Conservation (phyloP, 2,113 vertebrate genomes). For the Notechis scutatus region DNA sequence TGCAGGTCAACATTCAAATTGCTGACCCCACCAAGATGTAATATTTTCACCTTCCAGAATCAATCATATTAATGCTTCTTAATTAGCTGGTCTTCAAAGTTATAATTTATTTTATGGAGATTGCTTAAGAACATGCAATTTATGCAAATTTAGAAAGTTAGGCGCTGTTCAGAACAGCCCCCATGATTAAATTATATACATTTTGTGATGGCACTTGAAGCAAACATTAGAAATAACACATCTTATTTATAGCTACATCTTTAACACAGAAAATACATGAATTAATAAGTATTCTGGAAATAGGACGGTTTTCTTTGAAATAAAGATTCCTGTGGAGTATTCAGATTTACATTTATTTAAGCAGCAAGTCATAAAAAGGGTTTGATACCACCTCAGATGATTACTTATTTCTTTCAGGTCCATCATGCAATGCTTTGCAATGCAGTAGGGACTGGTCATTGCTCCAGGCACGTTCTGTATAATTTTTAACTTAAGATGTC, state of each 20-base stretch:
- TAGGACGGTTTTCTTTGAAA: constrained; percentile 18
- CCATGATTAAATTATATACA: not conserved
- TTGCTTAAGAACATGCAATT: constrained; percentile 46
- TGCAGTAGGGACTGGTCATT: not conserved
- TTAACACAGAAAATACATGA: not conserved
- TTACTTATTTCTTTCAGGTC: not conserved
- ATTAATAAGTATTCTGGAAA: not conserved
- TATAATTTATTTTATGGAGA: constrained; percentile 53
- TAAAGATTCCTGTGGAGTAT: constrained; percentile 6
- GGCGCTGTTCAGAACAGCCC: not conserved
- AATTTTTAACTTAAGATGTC: not conserved
- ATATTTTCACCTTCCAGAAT: constrained; percentile 5
- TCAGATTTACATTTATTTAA: constrained; percentile 7
- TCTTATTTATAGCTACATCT: not conserved
- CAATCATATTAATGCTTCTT: constrained; percentile 52
- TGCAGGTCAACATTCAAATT: constrained; percentile 42
- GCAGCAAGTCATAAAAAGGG: not conserved
- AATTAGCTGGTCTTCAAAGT: constrained; percentile 50
- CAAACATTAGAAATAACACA: constrained; percentile 9
- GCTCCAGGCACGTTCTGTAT: not conserved
- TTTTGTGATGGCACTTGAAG: constrained; percentile 1
- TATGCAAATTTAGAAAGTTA: constrained; percentile 19
- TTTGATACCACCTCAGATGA: not conserved
- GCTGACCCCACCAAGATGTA: constrained; percentile 48
- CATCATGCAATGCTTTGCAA: not conserved